Conservation (phyloP, 2,888 invertebrate genomes). For the Drosophila phalerata region DNA sequence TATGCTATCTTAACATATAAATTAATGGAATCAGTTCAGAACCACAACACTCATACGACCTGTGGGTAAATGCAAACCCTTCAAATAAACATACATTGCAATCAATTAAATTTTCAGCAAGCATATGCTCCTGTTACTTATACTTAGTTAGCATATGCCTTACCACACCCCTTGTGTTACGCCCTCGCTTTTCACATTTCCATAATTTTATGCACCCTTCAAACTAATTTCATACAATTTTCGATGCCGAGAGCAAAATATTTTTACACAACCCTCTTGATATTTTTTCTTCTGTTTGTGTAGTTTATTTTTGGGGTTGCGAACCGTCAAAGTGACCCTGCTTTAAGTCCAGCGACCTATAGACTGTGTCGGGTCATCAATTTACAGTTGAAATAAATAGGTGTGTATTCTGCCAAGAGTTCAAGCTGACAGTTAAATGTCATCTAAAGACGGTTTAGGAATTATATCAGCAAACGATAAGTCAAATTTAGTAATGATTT, state of each 20-base stretch:
- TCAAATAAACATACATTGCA: constrained; percentile 16
- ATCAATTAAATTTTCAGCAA: constrained; percentile 65
- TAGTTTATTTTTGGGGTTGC: constrained; percentile 14
- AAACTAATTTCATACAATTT: constrained; percentile 65
- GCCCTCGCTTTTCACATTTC: constrained; percentile 45
- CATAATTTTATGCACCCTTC: constrained; percentile 76
- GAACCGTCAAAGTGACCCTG: constrained; percentile 18
- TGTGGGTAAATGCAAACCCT: constrained; percentile 4
- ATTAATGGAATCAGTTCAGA: neutral
- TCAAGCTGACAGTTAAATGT: neutral
- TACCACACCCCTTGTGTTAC: constrained; percentile 1
- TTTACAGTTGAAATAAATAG: constrained; percentile 14
- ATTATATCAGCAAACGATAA: too few species aligned
- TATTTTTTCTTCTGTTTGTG: constrained; percentile 20
- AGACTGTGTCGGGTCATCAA: constrained; percentile 7
- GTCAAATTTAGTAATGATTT: too few species aligned
- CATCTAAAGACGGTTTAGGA: too few species aligned
- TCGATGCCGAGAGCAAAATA: constrained; percentile 14
- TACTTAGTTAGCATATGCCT: constrained; percentile 44
- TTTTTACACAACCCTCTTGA: constrained; percentile 34
- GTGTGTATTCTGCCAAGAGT: neutral
- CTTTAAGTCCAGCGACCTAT: constrained; percentile 11
- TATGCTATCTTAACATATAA: neutral
- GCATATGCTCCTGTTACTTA: constrained; percentile 55
- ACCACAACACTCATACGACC: neutral